These are phyloP conservation scores for Pinctada fucata DNA, from an alignment of 2,888 invertebrate genomes.

Conservation along the genomic window DNA sequence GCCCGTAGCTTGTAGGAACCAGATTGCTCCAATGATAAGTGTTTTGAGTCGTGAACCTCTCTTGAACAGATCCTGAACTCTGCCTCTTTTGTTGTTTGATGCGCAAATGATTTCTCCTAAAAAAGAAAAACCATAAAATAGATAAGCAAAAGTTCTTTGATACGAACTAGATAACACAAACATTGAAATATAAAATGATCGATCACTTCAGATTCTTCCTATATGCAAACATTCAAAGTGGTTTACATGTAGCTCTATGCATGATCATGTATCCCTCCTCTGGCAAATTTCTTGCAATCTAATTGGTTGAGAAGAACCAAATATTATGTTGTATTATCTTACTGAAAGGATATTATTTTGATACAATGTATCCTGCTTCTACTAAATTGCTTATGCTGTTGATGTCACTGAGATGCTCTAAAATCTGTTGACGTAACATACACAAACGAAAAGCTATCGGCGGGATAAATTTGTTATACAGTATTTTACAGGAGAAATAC, in stretches of 20 bases:
- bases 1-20: constrained; percentile 68
- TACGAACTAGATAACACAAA: background rate
- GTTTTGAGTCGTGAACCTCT: constrained; percentile 51
- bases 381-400: too few relatives aligned
- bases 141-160: background rate
- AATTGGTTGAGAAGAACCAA: too few relatives aligned
- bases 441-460: too few relatives aligned
- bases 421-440: too few relatives aligned
- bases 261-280: background rate
- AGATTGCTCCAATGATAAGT: constrained; percentile 55
- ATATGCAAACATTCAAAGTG: background rate
- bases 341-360: too few relatives aligned
- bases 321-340: too few relatives aligned
- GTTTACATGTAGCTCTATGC: background rate
- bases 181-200: background rate
- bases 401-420: too few relatives aligned
- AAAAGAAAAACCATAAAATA: constrained; percentile 29
- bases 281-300: too few relatives aligned
- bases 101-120: constrained; percentile 61
- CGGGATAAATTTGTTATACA: too few relatives aligned
- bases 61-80: constrained; percentile 58
- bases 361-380: too few relatives aligned
- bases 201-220: background rate
- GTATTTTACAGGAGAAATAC: too few relatives aligned
- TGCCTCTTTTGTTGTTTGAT: constrained; percentile 51